phyloP scores from a whole-genome alignment of 1,140 invertebrate species.

The Atta texana region DNA sequence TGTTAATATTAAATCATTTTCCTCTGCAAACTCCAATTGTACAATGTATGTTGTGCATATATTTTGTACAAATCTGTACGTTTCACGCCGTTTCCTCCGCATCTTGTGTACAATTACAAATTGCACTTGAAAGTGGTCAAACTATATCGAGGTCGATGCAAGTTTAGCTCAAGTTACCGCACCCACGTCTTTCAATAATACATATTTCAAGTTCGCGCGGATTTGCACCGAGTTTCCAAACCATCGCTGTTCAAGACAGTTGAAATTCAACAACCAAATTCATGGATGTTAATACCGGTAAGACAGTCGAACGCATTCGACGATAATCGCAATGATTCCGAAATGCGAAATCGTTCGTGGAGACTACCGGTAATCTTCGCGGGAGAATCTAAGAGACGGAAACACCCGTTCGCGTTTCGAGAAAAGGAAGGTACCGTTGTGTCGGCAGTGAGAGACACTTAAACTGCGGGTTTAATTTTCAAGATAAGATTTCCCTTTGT shows the following conservation, averaged over 20 bases:
- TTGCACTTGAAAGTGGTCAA: slow-evolving; percentile 37
- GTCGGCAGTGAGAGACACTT: slow-evolving; percentile 39
- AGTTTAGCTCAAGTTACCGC: slow-evolving; percentile 38
- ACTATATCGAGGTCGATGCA: slow-evolving; percentile 39
- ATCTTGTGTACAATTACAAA: slow-evolving; percentile 26
- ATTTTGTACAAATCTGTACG: slow-evolving; percentile 13
- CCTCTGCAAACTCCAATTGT: neutral
- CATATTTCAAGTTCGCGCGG: slow-evolving; percentile 51
- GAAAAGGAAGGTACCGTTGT: slow-evolving; percentile 29
- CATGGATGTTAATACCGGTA: neutral
- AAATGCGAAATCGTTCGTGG: slow-evolving; percentile 12
- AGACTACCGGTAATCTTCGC: slow-evolving; percentile 26
- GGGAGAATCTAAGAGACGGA: slow-evolving; percentile 46
- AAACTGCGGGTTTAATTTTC: slow-evolving; percentile 58
- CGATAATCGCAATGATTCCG: slow-evolving; percentile 22
- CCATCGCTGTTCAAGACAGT: neutral
- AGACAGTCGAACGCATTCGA: neutral
- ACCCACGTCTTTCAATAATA: slow-evolving; percentile 52
- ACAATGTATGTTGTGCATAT: neutral
- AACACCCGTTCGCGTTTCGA: slow-evolving; percentile 13
- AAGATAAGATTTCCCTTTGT: slow-evolving; percentile 56
- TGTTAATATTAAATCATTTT: neutral
- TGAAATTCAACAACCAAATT: slow-evolving; percentile 28
- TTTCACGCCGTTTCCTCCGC: slow-evolving; percentile 1
- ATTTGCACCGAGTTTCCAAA: slow-evolving; percentile 31